These are phyloP conservation scores for Poecilobothrus nobilitatus DNA, from an alignment of 2,888 invertebrate genomes.

Conservation along the genomic window DNA sequence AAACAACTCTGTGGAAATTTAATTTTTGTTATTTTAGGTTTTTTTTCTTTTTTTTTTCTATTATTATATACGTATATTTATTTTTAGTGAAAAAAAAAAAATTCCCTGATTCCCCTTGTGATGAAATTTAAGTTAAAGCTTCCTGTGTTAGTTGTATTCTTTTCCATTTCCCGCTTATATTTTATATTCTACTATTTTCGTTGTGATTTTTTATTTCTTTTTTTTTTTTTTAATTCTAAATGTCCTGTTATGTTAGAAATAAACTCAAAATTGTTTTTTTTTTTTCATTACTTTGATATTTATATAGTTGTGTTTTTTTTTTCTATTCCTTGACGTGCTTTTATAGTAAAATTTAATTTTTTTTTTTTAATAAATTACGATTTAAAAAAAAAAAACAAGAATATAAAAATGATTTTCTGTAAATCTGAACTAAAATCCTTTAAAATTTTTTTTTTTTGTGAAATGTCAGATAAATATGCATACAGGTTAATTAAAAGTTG, in stretches of 20 bases:
- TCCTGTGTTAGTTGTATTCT: background rate
- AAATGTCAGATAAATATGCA: background rate
- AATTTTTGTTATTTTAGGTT: no score
- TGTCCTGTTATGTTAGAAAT: no score
- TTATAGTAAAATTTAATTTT: background rate
- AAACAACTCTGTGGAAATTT: background rate
- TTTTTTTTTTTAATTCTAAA: no score
- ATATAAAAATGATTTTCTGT: background rate
- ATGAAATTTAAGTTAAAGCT: background rate
- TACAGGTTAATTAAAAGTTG: slow-evolving; percentile 4
- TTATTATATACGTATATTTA: no score
- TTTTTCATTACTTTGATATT: no score
- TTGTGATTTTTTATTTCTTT: background rate
- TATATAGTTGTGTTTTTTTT: background rate
- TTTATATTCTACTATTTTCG: no score
- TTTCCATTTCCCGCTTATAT: no score
- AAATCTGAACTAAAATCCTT: background rate
- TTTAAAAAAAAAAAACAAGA: no score
- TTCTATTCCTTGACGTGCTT: background rate
- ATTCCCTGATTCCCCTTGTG: slow-evolving; percentile 1
- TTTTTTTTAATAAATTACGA: background rate
- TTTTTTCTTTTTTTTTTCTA: no score
- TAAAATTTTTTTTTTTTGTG: background rate
- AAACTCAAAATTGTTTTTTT: no score
- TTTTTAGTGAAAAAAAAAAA: background rate